Evolutionary conservation across 1,140 invertebrate genomes (phyloP).

Genomic region (Procambarus clarkii): DNA sequence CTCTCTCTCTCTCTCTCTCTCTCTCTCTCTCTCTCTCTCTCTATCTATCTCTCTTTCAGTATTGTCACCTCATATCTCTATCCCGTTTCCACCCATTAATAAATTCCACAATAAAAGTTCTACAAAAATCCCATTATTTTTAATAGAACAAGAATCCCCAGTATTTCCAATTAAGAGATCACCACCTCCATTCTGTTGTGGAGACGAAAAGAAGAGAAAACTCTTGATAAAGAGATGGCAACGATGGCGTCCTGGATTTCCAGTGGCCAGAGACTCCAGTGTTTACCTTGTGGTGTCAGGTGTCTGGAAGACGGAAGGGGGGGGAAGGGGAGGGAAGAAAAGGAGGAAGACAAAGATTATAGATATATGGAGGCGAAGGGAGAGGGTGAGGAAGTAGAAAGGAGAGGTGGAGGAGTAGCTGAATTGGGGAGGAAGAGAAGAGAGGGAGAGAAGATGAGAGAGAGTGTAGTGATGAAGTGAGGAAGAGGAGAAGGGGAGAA

Average conservation of each 20-base stretch:
- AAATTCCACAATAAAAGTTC: too few species aligned
- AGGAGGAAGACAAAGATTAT: background rate
- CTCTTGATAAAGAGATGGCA: background rate
- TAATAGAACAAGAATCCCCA: background rate
- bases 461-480: background rate
- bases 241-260: background rate
- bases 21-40: too few species aligned
- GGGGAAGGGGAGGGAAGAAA: background rate
- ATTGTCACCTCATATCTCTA: too few species aligned
- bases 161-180: background rate
- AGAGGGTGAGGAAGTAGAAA: background rate
- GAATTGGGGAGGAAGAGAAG: background rate
- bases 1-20: too few species aligned
- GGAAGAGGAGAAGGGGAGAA: background rate
- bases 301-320: background rate
- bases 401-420: background rate
- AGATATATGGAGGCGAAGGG: background rate
- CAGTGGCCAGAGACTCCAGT: background rate
- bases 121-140: too few species aligned
- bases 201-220: conserved; percentile 14
- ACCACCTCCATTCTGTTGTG: background rate
- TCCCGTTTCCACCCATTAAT: too few species aligned
- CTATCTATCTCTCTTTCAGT: too few species aligned
- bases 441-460: too few species aligned
- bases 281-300: conserved; percentile 30